Base-by-base conservation (phyloP, 2,888 invertebrate species). In the Leuctra nigra region DNA sequence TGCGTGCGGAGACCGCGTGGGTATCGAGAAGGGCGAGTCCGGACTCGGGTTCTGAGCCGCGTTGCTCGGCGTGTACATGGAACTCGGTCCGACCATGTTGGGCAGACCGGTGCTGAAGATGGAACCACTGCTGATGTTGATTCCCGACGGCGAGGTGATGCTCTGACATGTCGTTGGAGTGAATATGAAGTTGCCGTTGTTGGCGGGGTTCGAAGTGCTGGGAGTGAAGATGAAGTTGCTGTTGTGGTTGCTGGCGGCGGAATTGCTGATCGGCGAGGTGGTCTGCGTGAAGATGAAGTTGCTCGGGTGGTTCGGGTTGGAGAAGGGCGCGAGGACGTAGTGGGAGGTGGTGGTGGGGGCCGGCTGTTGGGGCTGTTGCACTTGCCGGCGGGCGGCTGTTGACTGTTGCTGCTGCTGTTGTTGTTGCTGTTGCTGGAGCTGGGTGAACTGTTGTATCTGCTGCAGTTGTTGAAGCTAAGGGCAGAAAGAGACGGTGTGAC, bases 11-110 rank as follows among this genome's bases (percentile, higher is more conserved):
- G 60, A 61, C 13, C 60, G 33, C 25, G 56, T 54, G 39, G 58
- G 60, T 16, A 58, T 50, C 14, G 60, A 61, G 29, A 61, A 61
- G 13, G 60, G 60, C 13, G 60, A 61, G 7, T 57, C 60, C 22
- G 60, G 60, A 22, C 50, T 20, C 7, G 25, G 48, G 48, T 24
- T 48, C 2, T 7, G 6, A 11, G n/a, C 20, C 16, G 16, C 11
- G 41, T 20, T 41, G 6, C 38, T 14, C 4, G 41, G 18, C 41
- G 14, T 16, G 41, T 16, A 41, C 16, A 36, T 36, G 11, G 33
- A 9, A 11, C 11, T 33, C 11, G 33, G 33, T 33, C 33, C 33
- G 33, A 33, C 33, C 7, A 33, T 11, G 36, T 36, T 36, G n/a
- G 36, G 16, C 4, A 36, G 36, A 11, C 36, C 36, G 33, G 33